Base-by-base conservation (phyloP, 2,113 vertebrate genomes). In the Pseudonaja textilis region DNA sequence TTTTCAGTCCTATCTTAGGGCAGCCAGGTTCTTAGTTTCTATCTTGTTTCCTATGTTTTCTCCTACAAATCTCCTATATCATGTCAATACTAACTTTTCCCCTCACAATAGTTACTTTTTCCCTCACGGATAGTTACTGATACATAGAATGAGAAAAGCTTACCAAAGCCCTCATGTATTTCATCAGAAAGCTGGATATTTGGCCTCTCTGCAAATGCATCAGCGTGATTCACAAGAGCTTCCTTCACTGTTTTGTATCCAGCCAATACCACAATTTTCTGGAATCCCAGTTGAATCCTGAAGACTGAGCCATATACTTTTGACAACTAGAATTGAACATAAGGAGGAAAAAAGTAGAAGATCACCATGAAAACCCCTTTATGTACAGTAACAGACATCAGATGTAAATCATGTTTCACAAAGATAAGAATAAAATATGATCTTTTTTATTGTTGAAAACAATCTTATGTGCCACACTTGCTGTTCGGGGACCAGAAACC, bases 211-310 rank as follows among this genome's bases (percentile, higher is more conserved):
- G 94, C 88, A 97, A 98, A 98, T 0, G 96, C 96, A 81, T 97
- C 96, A 89, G 95, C 96, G 6, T 97, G 61, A 87, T 96, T 96
- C 59, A 98, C 61, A 0, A 98, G 97, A 93, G 97, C 97, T 91
- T 97, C 97, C 69, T 97, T 98, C 57, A 98, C 96, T 0, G 94
- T 96, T 69, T 98, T 93, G 0, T 97, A 98, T 25, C 97, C 96
- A 90, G 96, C 93, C 74, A 98, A 93, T 34, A 97, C 97, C 22
- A 97, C 97, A 1, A 96, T 55, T 93, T 97, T 96, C 64, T 91
- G 85, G 47, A 14, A 39, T 55, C 95, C 96, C 95, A 96, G 90
- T 45, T 95, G 95, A 47, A 96, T 91, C 34, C 95, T 95, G 64
- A 95, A 96, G 56, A 95, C 85, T 6, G 94, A 42, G 11, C 95